These are phyloP conservation scores for Cherax destructor DNA, from an alignment of 1,140 invertebrate genomes.

Conservation along the genomic window DNA sequence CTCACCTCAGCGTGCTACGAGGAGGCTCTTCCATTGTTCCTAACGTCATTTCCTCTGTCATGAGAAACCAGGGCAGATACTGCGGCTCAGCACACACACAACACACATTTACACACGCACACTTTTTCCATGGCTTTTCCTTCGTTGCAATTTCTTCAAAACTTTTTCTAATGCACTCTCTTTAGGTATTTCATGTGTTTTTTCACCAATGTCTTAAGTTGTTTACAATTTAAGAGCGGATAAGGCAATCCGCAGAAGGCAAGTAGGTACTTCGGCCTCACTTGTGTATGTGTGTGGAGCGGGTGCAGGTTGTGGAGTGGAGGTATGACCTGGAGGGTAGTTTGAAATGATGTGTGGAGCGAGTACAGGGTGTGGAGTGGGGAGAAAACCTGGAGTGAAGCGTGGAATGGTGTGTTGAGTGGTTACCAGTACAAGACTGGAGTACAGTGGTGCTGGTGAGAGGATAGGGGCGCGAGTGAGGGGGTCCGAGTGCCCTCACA, in stretches of 20 bases:
- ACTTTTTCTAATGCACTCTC: no score
- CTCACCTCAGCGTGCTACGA: conserved; percentile 34
- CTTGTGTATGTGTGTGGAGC: no score
- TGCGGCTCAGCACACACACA: neutral
- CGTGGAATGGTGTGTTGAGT: neutral
- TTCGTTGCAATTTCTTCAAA: no score
- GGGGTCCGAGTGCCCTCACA: neutral
- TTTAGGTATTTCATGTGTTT: no score
- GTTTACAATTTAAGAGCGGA: no score
- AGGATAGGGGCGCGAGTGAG: conserved; percentile 20
- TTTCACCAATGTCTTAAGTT: no score
- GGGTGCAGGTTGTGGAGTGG: neutral
- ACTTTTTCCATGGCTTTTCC: no score
- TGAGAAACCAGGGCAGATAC: conserved; percentile 22
- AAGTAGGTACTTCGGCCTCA: no score
- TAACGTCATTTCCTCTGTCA: conserved; percentile 43
- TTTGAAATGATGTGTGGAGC: conserved; percentile 20
- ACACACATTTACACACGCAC: no score
- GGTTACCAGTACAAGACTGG: neutral
- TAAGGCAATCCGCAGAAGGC: no score
- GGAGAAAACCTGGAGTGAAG: no score
- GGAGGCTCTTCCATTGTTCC: conserved; percentile 30
- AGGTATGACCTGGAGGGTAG: neutral
- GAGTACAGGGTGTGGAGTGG: conserved; percentile 2
- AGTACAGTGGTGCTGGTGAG: neutral